Evolutionary conservation across 2,113 vertebrate species (phyloP).

Genomic region (Asarcornis scutulata): DNA sequence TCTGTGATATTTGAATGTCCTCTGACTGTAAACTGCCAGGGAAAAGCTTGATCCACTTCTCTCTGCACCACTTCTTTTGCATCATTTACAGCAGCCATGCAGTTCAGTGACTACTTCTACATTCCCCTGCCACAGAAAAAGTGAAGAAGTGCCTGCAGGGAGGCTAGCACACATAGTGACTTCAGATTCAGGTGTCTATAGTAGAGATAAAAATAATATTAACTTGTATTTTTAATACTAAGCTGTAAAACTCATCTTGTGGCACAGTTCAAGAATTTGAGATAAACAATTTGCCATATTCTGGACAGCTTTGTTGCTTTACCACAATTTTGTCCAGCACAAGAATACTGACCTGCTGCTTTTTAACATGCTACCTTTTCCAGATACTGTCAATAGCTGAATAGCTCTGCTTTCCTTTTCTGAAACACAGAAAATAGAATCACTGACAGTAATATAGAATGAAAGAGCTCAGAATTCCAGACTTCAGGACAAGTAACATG

Average conservation of each 20-base stretch:
- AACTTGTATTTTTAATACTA: not conserved
- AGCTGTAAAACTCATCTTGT: not conserved
- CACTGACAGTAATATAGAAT: not conserved
- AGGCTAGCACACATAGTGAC: not conserved
- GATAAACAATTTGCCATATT: not conserved
- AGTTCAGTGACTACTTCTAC: not conserved
- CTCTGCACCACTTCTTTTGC: not conserved
- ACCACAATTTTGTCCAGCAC: accelerated
- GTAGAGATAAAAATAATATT: not conserved
- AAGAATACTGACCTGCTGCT: not conserved
- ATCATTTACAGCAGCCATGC: not conserved
- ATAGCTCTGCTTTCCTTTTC: not conserved
- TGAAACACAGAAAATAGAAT: not conserved
- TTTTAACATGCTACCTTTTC: accelerated
- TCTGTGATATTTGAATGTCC: not conserved
- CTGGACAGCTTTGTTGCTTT: not conserved
- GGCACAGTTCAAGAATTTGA: not conserved
- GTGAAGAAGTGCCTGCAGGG: not conserved
- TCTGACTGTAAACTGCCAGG: not conserved
- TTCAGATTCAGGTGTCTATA: not conserved
- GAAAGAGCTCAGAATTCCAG: not conserved
- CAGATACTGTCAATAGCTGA: not conserved
- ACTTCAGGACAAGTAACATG: not conserved
- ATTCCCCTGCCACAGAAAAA: not conserved
- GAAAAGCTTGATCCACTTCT: not conserved